A percentile compares a stretch with the other conserved stretches of the same genome.
Conservation (phyloP, 2,888 invertebrate species). For the Helleia helle region DNA sequence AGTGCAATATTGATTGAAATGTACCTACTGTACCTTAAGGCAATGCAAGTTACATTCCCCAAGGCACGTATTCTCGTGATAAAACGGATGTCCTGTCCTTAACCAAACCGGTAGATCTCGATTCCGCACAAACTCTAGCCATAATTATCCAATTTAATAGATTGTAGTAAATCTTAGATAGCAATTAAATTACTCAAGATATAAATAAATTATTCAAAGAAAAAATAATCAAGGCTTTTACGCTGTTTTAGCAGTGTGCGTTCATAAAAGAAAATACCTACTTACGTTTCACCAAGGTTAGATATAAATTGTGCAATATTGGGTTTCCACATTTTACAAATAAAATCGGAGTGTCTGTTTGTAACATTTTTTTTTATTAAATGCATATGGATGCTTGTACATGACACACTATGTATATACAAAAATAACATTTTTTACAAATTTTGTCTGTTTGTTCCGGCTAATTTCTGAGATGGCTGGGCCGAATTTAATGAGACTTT, state of each 20-base stretch:
- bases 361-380: no score
- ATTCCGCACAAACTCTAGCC: background rate
- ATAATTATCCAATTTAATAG: background rate
- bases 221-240: background rate
- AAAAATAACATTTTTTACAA: no score
- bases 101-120: background rate
- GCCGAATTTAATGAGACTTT: no score
- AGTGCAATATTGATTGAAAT: no score
- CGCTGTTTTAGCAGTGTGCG: background rate
- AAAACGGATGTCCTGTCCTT: background rate
- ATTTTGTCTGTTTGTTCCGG: no score
- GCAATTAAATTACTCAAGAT: background rate
- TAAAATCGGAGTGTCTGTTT: no score
- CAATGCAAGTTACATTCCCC: no score
- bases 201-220: background rate
- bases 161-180: background rate
- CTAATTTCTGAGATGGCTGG: no score
- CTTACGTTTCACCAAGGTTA: background rate
- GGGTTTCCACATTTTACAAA: constrained; percentile 7
- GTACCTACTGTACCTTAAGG: no score
- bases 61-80: background rate
- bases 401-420: no score
- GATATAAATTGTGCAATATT: background rate
- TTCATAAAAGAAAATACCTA: background rate
- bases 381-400: no score